These are phyloP conservation scores for Lepidocyrtoides sp. DNA, from an alignment of 2,888 invertebrate genomes.

Conservation along the genomic window DNA sequence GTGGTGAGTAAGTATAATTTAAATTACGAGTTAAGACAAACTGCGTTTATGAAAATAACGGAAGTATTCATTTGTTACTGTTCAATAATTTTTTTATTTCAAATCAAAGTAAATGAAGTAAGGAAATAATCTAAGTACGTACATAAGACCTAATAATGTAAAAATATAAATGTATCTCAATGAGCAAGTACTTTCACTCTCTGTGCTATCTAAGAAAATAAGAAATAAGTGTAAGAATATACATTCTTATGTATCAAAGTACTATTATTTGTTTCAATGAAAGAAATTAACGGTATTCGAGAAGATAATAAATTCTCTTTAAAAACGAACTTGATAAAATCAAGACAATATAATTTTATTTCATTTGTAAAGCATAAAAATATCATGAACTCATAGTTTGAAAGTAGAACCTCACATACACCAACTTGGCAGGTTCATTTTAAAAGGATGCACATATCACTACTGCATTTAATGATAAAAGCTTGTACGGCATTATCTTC, in stretches of 20 bases:
- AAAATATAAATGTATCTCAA: conserved; percentile 63
- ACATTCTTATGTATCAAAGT: conserved; percentile 13
- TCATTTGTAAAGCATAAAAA: not conserved
- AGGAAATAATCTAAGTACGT: not conserved
- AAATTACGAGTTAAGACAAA: not conserved
- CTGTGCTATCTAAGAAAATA: conserved; percentile 64
- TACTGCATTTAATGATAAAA: not conserved
- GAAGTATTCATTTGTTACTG: conserved; percentile 74
- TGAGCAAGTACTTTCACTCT: conserved; percentile 74
- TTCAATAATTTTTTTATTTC: conserved; percentile 67
- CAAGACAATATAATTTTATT: not conserved
- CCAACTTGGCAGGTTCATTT: not conserved
- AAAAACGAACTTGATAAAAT: not conserved
- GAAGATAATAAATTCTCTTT: conserved; percentile 65
- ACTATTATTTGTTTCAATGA: conserved; percentile 47
- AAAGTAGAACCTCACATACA: not conserved
- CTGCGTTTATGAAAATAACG: conserved; percentile 46
- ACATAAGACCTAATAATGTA: not conserved
- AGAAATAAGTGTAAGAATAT: not conserved
- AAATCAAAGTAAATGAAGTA: conserved; percentile 10
- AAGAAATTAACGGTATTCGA: conserved; percentile 63
- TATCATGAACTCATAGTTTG: not conserved
- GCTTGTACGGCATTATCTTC: too few relatives aligned
- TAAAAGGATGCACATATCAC: not conserved
- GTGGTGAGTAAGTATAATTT: conserved; percentile 1